Conservation (phyloP, 2,797 vertebrate species). For the Cryptoblepharus egeriae region DNA sequence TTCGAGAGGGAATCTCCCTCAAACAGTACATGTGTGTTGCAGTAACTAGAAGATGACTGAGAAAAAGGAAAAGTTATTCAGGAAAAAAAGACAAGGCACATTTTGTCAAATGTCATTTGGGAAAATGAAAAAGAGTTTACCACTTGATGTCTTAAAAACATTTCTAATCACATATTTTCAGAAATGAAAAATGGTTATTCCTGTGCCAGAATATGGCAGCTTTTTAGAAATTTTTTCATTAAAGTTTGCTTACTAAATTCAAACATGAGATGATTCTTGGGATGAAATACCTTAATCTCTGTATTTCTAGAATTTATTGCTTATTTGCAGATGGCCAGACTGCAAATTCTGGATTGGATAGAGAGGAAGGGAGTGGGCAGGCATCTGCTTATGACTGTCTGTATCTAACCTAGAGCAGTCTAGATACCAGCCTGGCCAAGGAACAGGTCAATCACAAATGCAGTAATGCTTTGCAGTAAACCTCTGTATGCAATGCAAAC, state of each 20-base stretch:
- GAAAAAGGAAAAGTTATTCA: not conserved
- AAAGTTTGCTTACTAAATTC: not conserved
- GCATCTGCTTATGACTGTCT: too few species aligned
- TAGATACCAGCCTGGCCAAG: too few species aligned
- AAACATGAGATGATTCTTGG: not conserved
- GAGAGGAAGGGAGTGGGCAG: too few species aligned
- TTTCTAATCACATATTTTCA: not conserved
- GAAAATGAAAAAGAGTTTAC: constrained; percentile 15
- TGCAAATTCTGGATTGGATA: too few species aligned
- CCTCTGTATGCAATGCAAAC: not conserved
- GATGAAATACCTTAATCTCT: not conserved
- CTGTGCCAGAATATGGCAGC: not conserved
- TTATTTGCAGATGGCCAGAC: too few species aligned
- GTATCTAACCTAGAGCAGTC: too few species aligned
- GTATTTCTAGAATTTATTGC: too few species aligned
- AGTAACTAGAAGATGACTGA: constrained; percentile 93
- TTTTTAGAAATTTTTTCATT: not conserved
- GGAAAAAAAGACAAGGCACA: not conserved
- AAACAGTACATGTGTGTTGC: constrained; percentile 98
- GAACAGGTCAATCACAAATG: too few species aligned
- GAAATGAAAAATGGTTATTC: not conserved
- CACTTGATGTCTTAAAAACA: constrained; percentile 22
- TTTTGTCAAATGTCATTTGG: not conserved
- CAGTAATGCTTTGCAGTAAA: not conserved
- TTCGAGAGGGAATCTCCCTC: constrained; percentile 93